Base-by-base conservation (phyloP, 2,113 vertebrate species). In the Chaetura pelagica region DNA sequence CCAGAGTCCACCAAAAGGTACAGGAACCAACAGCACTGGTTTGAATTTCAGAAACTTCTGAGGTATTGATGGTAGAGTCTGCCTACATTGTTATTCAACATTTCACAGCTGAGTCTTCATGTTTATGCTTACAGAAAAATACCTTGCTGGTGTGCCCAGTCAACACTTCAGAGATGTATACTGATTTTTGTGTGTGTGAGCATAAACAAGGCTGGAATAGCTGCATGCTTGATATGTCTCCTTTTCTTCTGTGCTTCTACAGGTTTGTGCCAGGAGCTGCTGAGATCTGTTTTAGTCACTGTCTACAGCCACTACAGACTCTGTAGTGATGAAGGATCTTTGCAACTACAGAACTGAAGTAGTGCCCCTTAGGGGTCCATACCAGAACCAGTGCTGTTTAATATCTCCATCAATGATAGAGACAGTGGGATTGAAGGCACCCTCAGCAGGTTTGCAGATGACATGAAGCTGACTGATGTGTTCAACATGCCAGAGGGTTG, bases 61-160 rank as follows among this genome's bases (percentile, higher is more conserved):
- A 83, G 21, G 2, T 57, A 57, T 16, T 29, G 27, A 49, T 22
- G 32, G 48, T 20, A 84, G 24, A 3, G 0, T 64, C 40, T 74
- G 40, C 18, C 27, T 72, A 54, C 3, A 3, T 44, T 61, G 20
- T 52, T 87, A 22, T 35, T 78, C 58, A 76, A 7, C 35, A 40
- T 23, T 58, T 63, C 16, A 0, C 34, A 72, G 61, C 9, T 61
- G 26, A 74, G 42, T 15, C 72, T 89, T 79, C 48, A 30, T 10
- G 7, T 63, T 87, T 5, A 4, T 71, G 35, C 15, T 86, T 54
- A 58, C 34, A 57, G 21, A 87, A 64, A 83, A 84, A 42, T 13
- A 38, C 32, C 26, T 90, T 0, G 0, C 66, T 59, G 32, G 11
- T 72, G 52, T 51, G 40, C 5, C 24, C 3, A 3, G 57, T 30